phyloP scores from a whole-genome alignment of 2,888 invertebrate genomes.

The Lobophora halterata region DNA sequence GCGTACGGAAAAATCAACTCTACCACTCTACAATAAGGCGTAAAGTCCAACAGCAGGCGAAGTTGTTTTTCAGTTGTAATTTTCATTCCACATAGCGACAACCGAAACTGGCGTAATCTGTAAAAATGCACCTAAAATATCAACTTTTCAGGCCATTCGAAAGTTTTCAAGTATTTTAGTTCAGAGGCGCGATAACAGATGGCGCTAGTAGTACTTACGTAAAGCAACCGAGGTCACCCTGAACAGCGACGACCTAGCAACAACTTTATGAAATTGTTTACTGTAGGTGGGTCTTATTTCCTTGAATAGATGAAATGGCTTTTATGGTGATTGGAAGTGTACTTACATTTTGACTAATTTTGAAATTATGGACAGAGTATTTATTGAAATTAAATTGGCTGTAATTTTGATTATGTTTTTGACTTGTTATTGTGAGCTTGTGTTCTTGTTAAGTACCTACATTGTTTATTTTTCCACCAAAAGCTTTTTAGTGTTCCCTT shows the following conservation, averaged over 20 bases:
- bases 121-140: conserved; percentile 25
- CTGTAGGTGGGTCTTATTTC: conserved; percentile 30
- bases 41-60: conserved; percentile 1
- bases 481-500: too few relatives aligned
- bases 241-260: conserved; percentile 33
- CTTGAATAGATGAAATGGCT: conserved; percentile 24
- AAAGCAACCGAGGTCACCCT: conserved; percentile 3
- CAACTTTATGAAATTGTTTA: conserved; percentile 35
- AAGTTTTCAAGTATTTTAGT: conserved; percentile 27
- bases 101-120: conserved; percentile 20
- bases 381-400: too few relatives aligned
- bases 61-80: conserved; percentile 21
- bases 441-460: too few relatives aligned
- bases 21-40: not conserved
- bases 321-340: conserved; percentile 27
- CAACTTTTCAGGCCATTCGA: conserved; percentile 10
- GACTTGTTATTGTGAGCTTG: too few relatives aligned
- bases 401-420: too few relatives aligned
- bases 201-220: conserved; percentile 43
- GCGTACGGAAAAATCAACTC: conserved; percentile 11
- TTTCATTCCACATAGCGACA: conserved; percentile 28
- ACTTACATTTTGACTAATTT: conserved; percentile 13
- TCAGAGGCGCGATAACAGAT: conserved; percentile 37
- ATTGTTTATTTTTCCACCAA: too few relatives aligned
- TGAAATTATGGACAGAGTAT: conserved; percentile 7